Evolutionary conservation across 2,888 invertebrate genomes (phyloP).

Genomic region (Eulithis testata): DNA sequence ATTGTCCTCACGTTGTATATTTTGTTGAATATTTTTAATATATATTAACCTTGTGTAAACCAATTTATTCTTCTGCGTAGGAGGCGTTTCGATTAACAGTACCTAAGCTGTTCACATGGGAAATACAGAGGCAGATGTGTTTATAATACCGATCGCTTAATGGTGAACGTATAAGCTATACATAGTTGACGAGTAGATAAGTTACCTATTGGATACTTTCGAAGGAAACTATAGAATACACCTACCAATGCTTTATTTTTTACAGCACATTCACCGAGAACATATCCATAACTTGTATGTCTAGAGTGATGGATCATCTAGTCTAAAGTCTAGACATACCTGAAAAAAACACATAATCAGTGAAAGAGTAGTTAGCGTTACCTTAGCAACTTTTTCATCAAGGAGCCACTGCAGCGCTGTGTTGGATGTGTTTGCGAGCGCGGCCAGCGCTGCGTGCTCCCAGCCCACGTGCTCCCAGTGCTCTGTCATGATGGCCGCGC

Average conservation of each 20-base stretch:
- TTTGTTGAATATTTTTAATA: slow-evolving; percentile 11
- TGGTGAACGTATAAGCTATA: too few species aligned
- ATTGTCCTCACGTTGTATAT: slow-evolving; percentile 2
- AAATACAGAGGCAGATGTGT: slow-evolving; percentile 40
- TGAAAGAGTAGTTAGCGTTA: slow-evolving; percentile 39
- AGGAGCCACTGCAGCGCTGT: slow-evolving; percentile 89
- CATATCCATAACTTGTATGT: too few species aligned
- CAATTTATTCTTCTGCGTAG: slow-evolving; percentile 13
- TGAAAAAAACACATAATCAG: too few species aligned
- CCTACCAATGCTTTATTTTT: too few species aligned
- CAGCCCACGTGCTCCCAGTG: slow-evolving; percentile 96
- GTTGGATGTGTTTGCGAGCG: slow-evolving; percentile 85
- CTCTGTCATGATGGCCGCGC: slow-evolving; percentile 94
- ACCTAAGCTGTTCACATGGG: slow-evolving; percentile 43
- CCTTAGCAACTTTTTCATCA: slow-evolving; percentile 89
- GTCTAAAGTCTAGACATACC: too few species aligned
- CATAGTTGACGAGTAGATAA: too few species aligned
- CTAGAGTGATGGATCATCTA: too few species aligned
- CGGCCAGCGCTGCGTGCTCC: slow-evolving; percentile 86
- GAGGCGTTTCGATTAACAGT: slow-evolving; percentile 42
- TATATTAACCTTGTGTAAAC: background rate
- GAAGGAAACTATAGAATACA: too few species aligned
- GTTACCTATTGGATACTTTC: too few species aligned
- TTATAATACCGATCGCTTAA: too few species aligned
- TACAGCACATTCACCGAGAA: too few species aligned